Evolutionary conservation across 1,140 invertebrate species (phyloP).

Genomic region (Sinonovacula constricta): DNA sequence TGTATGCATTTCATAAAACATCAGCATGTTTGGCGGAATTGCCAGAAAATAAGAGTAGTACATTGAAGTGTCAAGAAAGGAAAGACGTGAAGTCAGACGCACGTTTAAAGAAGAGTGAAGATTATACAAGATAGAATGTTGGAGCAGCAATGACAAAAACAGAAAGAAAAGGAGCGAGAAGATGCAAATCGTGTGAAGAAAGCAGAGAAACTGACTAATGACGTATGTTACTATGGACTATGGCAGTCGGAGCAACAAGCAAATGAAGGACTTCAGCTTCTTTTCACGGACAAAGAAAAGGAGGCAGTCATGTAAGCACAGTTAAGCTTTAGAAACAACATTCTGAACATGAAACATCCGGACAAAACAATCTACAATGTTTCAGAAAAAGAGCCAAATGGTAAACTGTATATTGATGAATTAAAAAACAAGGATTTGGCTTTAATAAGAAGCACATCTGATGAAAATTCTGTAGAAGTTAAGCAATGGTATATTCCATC

Average conservation of each 20-base stretch:
- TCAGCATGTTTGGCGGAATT: not conserved
- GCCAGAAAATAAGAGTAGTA: conserved; percentile 29
- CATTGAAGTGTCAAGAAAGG: conserved; percentile 25
- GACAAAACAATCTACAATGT: conserved; percentile 2
- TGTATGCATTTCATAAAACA: conserved; percentile 47
- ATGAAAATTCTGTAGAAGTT: not conserved
- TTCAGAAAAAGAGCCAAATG: not conserved
- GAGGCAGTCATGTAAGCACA: conserved; percentile 7
- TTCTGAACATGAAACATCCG: not conserved
- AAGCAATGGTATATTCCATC: conserved; percentile 2
- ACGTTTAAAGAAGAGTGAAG: not conserved
- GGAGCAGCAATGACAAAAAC: conserved; percentile 17
- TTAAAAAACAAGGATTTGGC: conserved; percentile 31
- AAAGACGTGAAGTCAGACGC: conserved; percentile 17
- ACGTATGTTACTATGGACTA: conserved; percentile 11
- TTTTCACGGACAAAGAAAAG: not conserved
- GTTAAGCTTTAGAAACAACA: conserved; percentile 8
- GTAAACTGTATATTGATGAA: conserved; percentile 3
- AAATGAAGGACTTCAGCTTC: not conserved
- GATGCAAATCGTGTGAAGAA: conserved; percentile 5
- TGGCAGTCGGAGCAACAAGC: conserved; percentile 6
- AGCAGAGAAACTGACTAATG: conserved; percentile 11
- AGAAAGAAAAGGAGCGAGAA: conserved; percentile 12
- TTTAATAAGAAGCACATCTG: not conserved
- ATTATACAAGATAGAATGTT: not conserved